Percentiles rank a stretch among this genome's conserved stretches.
Conservation (phyloP, 2,113 vertebrate genomes). For the Thunnus thynnus region DNA sequence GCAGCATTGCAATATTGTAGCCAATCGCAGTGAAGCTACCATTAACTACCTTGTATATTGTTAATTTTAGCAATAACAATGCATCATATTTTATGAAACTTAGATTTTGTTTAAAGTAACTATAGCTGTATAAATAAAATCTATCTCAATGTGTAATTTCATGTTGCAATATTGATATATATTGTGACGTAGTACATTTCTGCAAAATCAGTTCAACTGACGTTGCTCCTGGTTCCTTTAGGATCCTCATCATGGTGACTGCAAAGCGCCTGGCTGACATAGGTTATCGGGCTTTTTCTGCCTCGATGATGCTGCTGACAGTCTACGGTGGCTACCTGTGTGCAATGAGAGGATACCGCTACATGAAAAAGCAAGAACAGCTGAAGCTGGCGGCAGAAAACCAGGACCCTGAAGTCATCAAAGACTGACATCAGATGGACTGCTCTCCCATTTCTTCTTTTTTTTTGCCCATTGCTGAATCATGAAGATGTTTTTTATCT, state of each 20-base stretch:
- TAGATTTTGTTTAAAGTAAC: too few relatives aligned
- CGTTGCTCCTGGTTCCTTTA: slow-evolving; percentile 4
- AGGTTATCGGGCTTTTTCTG: slow-evolving; percentile 91
- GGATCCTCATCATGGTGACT: slow-evolving; percentile 85
- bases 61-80: too few relatives aligned
- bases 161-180: neutral
- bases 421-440: slow-evolving; percentile 66
- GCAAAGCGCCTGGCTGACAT: slow-evolving; percentile 92
- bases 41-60: too few relatives aligned
- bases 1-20: too few relatives aligned
- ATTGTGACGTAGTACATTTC: neutral
- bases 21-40: too few relatives aligned
- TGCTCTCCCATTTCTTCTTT: neutral
- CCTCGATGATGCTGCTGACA: slow-evolving; percentile 94
- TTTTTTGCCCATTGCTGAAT: neutral
- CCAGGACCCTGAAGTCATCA: slow-evolving; percentile 74
- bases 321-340: slow-evolving; percentile 92
- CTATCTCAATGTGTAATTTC: neutral
- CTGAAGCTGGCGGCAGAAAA: slow-evolving; percentile 83
- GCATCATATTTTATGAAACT: too few relatives aligned
- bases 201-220: neutral
- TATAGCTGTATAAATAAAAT: neutral
- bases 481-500: slow-evolving; percentile 22
- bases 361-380: slow-evolving; percentile 76
- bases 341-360: slow-evolving; percentile 82